phyloP scores from a whole-genome alignment of 1,140 invertebrate genomes.

The Achatina immaculata region DNA sequence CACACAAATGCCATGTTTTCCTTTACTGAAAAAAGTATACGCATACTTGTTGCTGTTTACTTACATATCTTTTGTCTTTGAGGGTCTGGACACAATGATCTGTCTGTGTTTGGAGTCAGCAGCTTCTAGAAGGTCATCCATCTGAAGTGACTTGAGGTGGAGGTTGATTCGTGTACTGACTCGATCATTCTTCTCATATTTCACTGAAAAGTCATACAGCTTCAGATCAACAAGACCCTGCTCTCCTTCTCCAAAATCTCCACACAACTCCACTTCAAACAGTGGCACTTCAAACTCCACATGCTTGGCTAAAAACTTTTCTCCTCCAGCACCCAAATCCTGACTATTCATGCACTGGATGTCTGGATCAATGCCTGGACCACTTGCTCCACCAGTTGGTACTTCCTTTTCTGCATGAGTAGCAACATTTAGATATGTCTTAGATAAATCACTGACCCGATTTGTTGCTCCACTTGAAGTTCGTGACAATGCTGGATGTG shows the following conservation, averaged over 20 bases:
- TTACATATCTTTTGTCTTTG: slow-evolving; percentile 37
- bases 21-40: too few species aligned
- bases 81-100: slow-evolving; percentile 77
- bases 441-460: background rate
- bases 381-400: background rate
- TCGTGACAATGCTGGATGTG: background rate
- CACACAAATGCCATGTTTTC: too few species aligned
- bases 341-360: background rate
- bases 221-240: slow-evolving; percentile 80
- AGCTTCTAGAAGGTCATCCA: slow-evolving; percentile 88
- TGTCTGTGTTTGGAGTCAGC: slow-evolving; percentile 83
- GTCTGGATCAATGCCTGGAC: background rate
- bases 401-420: background rate
- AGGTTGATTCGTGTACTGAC: slow-evolving; percentile 81
- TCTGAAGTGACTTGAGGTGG: slow-evolving; percentile 83
- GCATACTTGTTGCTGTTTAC: too few species aligned
- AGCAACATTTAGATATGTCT: background rate
- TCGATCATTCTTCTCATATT: slow-evolving; percentile 78
- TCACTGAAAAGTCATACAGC: slow-evolving; percentile 84
- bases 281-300: slow-evolving; percentile 69
- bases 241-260: slow-evolving; percentile 67
- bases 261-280: slow-evolving; percentile 69
- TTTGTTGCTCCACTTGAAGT: background rate
- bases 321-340: slow-evolving; percentile 14
- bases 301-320: slow-evolving; percentile 53